Evolutionary conservation across 2,113 vertebrate species (phyloP).

Genomic region (Ifrita kowaldi): DNA sequence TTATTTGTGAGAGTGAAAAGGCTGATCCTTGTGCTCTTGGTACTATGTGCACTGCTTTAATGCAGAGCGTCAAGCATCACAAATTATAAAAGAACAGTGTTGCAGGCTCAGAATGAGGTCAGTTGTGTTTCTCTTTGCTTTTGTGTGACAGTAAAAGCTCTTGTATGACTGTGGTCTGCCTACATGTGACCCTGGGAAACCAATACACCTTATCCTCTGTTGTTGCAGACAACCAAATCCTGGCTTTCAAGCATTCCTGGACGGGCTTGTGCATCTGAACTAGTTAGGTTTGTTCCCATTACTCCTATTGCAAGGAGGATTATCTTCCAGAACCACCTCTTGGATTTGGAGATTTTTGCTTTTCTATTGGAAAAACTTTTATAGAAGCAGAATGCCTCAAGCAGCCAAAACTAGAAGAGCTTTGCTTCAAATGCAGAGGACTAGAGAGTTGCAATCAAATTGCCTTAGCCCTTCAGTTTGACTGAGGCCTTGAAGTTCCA

Average conservation of each 20-base stretch:
- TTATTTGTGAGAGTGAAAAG: not conserved
- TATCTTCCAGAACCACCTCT: not conserved
- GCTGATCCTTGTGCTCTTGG: not conserved
- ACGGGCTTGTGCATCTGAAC: not conserved
- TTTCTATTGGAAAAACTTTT: not conserved
- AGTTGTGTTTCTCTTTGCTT: not conserved
- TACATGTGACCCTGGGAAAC: not conserved
- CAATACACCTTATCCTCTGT: not conserved
- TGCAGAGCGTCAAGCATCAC: not conserved
- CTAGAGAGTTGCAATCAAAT: not conserved
- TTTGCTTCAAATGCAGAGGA: not conserved
- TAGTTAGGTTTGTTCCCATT: not conserved
- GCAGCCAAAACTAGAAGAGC: not conserved
- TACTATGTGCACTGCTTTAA: not conserved
- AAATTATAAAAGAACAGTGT: not conserved
- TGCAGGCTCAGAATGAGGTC: not conserved
- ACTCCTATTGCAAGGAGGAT: not conserved
- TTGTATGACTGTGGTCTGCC: not conserved
- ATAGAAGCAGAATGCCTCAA: not conserved
- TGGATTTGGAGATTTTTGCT: not conserved
- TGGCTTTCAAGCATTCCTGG: not conserved
- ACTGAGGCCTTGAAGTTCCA: not conserved
- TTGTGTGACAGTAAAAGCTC: not conserved
- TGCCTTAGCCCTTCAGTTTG: not conserved
- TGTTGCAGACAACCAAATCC: not conserved